Base-by-base conservation (phyloP, 2,113 vertebrate genomes). In the Hippocampus zosterae region DNA sequence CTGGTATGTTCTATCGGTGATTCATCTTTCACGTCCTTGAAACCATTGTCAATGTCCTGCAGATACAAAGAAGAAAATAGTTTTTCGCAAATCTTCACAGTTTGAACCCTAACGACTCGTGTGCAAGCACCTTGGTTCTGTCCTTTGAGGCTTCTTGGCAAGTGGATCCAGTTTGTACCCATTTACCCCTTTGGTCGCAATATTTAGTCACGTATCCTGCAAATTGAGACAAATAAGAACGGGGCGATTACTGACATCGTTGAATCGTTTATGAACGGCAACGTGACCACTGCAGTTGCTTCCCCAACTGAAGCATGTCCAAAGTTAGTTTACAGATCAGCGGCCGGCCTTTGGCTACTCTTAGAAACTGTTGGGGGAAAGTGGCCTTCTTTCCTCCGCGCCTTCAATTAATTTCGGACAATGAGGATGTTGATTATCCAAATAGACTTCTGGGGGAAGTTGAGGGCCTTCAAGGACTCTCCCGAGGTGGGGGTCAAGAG, bases 141-240 rank as follows among this genome's bases (percentile, higher is more conserved):
- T 96, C 92, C 73, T 91, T 90, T 64, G 92, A 93, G 79, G 92
- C 90, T 25, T 88, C 87, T 12, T 92, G 94, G 83, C 97, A 99
- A 84, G 93, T 93, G 71, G 94, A 93, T 90, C 92, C 94, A 15
- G 91, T 94, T 23, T 90, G 91, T 68, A 92, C 91, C 97, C 97
- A 99, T 68, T 90, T 90, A 21, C 96, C 97, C 2, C 85, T 87
- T 83, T 93, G 91, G 76, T 96, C 94, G 85, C 97, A 99, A 75
- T 93, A 94, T 90, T 95, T 98, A 52, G 93, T 94, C 74, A 92
- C 93, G 21, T 69, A 11, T 65, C 19, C 62, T 76, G 71, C 44
- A 69, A 83, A 73, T 33, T 59, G 63, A 57, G 41, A 73, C 59
- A 69, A 78, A 74, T 21, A 8, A 23, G 52, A n/a, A 10, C 21